phyloP scores from a whole-genome alignment of 2,113 vertebrate species.

The Peromyscus polionotus region DNA sequence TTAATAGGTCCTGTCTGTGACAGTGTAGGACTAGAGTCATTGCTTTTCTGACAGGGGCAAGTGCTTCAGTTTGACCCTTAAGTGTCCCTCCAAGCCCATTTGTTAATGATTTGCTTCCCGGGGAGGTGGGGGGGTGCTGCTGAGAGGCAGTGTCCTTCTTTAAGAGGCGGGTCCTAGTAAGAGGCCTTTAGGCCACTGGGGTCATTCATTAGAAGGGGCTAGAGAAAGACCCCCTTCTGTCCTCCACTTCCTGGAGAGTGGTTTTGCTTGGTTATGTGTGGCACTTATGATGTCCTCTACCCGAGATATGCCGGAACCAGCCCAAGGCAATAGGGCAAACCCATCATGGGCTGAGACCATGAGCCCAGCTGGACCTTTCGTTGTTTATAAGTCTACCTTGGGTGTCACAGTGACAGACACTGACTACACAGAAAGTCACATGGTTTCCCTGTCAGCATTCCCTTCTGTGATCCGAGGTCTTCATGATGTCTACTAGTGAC shows the following conservation, averaged over 20 bases:
- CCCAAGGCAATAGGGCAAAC: background rate
- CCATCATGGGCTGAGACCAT: background rate
- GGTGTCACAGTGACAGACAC: background rate
- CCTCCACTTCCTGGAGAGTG: background rate
- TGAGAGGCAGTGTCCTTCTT: background rate
- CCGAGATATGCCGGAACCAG: background rate
- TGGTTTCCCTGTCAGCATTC: background rate
- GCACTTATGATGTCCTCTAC: background rate
- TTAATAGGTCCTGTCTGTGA: background rate
- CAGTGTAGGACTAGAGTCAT: too few species aligned
- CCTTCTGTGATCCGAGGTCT: background rate
- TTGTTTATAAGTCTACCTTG: background rate
- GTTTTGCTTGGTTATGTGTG: background rate
- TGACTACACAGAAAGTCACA: background rate
- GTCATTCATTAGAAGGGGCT: too few species aligned
- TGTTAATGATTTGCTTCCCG: background rate
- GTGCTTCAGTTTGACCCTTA: background rate
- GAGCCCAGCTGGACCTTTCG: background rate
- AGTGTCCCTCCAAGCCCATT: background rate
- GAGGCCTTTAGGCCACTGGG: background rate
- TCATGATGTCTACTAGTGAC: background rate
- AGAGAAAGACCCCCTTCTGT: background rate
- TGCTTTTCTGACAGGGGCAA: background rate
- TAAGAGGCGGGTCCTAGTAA: background rate
- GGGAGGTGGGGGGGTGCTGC: rapidly evolving